phyloP scores from a whole-genome alignment of 1,140 invertebrate species.

The Drosophila melanogaster region DNA sequence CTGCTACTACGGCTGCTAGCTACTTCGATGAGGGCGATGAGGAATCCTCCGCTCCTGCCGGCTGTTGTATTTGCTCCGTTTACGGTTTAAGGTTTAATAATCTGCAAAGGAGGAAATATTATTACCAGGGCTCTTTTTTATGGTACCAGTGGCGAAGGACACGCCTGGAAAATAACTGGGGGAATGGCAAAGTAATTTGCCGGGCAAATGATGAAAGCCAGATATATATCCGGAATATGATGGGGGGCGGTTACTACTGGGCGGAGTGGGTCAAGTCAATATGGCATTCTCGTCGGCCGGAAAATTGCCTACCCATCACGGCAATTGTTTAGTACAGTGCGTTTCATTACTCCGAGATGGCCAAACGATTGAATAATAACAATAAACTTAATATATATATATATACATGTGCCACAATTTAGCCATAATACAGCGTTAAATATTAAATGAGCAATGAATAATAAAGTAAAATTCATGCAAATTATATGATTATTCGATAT shows the following conservation, averaged over 20 bases:
- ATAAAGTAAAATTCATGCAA: background rate
- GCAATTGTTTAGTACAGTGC: slow-evolving; percentile 44
- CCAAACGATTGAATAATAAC: slow-evolving; percentile 35
- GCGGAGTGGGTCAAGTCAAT: slow-evolving; percentile 15
- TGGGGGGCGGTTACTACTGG: background rate
- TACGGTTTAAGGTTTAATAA: slow-evolving; percentile 57
- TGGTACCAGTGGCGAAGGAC: slow-evolving; percentile 32
- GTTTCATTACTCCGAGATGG: slow-evolving; percentile 37
- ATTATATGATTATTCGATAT: background rate
- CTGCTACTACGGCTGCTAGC: slow-evolving; percentile 28
- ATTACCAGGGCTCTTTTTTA: slow-evolving; percentile 51
- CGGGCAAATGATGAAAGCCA: slow-evolving; percentile 34
- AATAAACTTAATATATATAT: slow-evolving; percentile 25
- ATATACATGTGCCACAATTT: slow-evolving; percentile 15
- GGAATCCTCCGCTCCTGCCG: slow-evolving; percentile 26
- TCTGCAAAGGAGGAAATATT: slow-evolving; percentile 54
- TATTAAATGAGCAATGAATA: background rate
- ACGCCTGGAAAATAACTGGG: slow-evolving; percentile 28
- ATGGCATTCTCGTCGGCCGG: slow-evolving; percentile 14
- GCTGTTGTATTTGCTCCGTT: slow-evolving; percentile 35
- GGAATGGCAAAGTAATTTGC: slow-evolving; percentile 39
- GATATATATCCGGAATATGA: slow-evolving; percentile 11
- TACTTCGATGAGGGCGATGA: slow-evolving; percentile 2
- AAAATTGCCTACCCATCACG: slow-evolving; percentile 27
- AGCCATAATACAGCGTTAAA: slow-evolving; percentile 7